Evolutionary conservation across 2,888 invertebrate genomes (phyloP).

Genomic region (Tetrapedia diversipes): DNA sequence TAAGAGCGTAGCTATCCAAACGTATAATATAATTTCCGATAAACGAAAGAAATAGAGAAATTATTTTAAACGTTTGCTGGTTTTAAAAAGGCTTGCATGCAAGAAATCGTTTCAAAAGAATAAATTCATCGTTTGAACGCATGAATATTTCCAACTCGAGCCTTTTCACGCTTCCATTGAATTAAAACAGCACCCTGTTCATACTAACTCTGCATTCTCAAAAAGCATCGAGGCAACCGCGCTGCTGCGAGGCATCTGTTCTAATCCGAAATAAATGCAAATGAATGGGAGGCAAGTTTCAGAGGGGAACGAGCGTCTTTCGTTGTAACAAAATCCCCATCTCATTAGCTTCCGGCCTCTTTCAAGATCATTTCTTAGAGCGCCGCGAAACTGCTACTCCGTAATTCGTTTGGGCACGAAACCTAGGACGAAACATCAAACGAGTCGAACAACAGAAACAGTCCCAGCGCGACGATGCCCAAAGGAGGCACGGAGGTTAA

Average conservation of each 20-base stretch:
- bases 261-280: neutral
- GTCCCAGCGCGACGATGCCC: neutral
- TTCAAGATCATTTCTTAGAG: neutral
- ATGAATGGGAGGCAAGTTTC: neutral
- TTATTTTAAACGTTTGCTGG: neutral
- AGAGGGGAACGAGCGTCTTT: too few relatives aligned
- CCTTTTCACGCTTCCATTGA: too few relatives aligned
- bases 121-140: too few relatives aligned
- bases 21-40: too few relatives aligned
- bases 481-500: neutral
- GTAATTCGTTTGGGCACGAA: neutral
- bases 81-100: too few relatives aligned
- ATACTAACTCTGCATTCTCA: too few relatives aligned
- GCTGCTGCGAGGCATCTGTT: neutral
- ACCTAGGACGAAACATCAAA: neutral
- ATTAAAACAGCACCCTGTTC: too few relatives aligned
- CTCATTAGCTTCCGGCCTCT: neutral
- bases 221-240: too few relatives aligned
- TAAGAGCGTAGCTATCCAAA: too few relatives aligned
- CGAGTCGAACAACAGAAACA: neutral
- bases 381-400: neutral
- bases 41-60: too few relatives aligned
- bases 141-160: too few relatives aligned
- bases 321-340: neutral
- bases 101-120: too few relatives aligned